Percentiles rank a stretch among this genome's conserved stretches.
These are phyloP conservation scores for Fabriciana adippe DNA, from an alignment of 2,888 invertebrate species.

Conservation along the genomic window DNA sequence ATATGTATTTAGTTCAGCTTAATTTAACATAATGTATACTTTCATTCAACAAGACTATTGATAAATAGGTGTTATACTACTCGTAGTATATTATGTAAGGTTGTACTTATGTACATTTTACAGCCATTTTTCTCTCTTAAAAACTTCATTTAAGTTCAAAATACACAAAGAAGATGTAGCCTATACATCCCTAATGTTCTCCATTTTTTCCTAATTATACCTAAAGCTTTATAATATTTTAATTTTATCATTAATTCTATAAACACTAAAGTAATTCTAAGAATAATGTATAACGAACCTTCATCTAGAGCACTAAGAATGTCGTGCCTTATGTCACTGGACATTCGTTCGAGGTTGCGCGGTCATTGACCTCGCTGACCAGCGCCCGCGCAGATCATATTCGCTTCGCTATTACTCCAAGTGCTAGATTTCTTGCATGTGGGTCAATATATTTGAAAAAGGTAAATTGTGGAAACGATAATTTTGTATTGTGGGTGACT, in stretches of 20 bases:
- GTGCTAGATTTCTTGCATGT: conserved; percentile 23
- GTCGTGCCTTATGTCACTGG: conserved; percentile 50
- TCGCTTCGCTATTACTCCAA: conserved; percentile 47
- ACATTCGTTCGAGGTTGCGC: conserved; percentile 66
- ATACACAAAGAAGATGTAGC: too few relatives aligned
- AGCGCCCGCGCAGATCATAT: conserved; percentile 70
- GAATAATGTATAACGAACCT: not conserved
- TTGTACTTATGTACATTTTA: too few relatives aligned
- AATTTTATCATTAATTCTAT: not conserved
- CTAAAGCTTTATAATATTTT: not conserved
- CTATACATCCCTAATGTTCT: too few relatives aligned
- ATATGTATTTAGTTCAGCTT: too few relatives aligned
- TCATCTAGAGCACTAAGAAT: conserved; percentile 35
- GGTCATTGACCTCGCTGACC: conserved; percentile 72
- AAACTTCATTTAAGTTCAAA: too few relatives aligned
- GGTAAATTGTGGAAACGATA: not conserved
- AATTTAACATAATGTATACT: too few relatives aligned
- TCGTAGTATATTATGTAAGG: too few relatives aligned
- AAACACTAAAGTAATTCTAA: not conserved
- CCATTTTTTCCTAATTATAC: too few relatives aligned
- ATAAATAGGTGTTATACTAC: too few relatives aligned
- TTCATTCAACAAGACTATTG: too few relatives aligned
- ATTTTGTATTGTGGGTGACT: too few relatives aligned
- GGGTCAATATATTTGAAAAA: conserved; percentile 18
- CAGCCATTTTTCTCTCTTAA: too few relatives aligned